Evolutionary conservation across 2,888 invertebrate genomes (phyloP).

Genomic region (Lydus trimaculatus): DNA sequence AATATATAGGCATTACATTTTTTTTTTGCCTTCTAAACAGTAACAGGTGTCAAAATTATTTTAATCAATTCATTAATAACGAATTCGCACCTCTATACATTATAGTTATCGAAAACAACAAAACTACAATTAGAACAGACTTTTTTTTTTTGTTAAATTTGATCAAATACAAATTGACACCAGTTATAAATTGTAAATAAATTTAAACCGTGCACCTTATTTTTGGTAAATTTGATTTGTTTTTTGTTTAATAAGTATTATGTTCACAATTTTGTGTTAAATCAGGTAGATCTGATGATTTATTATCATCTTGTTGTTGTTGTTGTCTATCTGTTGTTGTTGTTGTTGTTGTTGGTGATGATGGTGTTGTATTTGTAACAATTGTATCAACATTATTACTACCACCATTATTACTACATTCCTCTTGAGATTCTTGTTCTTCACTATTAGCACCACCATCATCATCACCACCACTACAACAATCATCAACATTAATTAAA

Average conservation of each 20-base stretch:
- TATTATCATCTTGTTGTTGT: constrained; percentile 42
- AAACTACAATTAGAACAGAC: not conserved
- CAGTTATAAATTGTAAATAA: constrained; percentile 13
- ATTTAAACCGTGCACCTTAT: constrained; percentile 24
- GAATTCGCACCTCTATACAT: too few species aligned
- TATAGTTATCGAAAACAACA: not conserved
- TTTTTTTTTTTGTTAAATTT: not conserved
- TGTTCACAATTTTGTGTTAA: constrained; percentile 52
- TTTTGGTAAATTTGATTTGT: not conserved
- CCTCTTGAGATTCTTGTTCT: constrained; percentile 56
- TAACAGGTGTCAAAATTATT: constrained; percentile 2
- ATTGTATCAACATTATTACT: constrained; percentile 52
- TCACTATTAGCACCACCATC: constrained; percentile 56
- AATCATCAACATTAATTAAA: constrained; percentile 57
- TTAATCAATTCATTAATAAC: not conserved
- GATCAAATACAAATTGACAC: not conserved
- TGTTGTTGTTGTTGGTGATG: constrained; percentile 29
- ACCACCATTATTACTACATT: constrained; percentile 60
- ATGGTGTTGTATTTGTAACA: constrained; percentile 19
- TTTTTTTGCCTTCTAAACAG: not conserved
- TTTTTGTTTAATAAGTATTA: constrained; percentile 36
- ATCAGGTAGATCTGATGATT: constrained; percentile 48
- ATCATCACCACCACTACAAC: constrained; percentile 60
- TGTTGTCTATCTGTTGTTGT: constrained; percentile 30
- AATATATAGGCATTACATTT: constrained; percentile 15